These are phyloP conservation scores for Zaprionus ornatus DNA, from an alignment of 1,140 invertebrate genomes.

Conservation along the genomic window DNA sequence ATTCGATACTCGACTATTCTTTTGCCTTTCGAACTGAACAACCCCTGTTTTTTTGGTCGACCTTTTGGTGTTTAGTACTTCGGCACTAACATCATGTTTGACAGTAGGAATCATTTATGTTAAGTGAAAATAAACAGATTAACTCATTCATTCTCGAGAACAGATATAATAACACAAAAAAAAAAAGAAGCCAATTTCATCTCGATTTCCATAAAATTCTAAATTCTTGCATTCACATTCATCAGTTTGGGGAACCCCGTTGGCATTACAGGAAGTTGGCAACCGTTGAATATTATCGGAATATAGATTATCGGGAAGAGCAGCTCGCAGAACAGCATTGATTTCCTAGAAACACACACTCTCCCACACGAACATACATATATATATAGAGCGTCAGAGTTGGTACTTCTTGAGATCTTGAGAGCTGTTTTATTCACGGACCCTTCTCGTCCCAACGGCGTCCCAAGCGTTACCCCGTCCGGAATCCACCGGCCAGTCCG, in stretches of 20 bases:
- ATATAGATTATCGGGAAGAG: neutral
- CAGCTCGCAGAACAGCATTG: neutral
- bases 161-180: slow-evolving; percentile 3
- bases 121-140: neutral
- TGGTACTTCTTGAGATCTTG: neutral
- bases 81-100: neutral
- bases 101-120: neutral
- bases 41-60: neutral
- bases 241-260: slow-evolving; percentile 16
- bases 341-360: neutral
- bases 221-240: slow-evolving; percentile 22
- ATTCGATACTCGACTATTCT: neutral
- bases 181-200: slow-evolving; percentile 9
- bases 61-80: neutral
- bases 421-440: slow-evolving; percentile 8
- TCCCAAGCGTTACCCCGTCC: slow-evolving; percentile 21
- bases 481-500: slow-evolving; percentile 18
- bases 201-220: slow-evolving; percentile 35
- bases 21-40: neutral
- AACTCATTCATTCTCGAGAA: slow-evolving; percentile 38
- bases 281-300: neutral
- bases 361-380: neutral
- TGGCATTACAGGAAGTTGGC: slow-evolving; percentile 1
- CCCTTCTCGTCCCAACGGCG: slow-evolving; percentile 32
- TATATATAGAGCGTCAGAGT: neutral